Conservation (phyloP, 2,113 vertebrate species). For the Rhizomys pruinosus region DNA sequence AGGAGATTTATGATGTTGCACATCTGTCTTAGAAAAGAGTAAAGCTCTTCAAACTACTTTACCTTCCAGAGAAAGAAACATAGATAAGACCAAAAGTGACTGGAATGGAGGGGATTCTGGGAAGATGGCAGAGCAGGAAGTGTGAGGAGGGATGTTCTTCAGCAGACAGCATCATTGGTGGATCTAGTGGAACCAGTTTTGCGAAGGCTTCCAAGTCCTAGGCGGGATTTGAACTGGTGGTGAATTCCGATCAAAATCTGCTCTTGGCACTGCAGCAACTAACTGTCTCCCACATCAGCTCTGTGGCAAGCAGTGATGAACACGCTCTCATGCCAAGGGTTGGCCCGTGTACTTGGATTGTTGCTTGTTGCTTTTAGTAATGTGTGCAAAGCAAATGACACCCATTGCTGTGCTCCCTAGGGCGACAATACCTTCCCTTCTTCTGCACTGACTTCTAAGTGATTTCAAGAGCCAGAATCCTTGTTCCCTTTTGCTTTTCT, state of each 20-base stretch:
- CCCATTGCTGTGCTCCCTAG: background rate
- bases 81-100: background rate
- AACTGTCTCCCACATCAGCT: background rate
- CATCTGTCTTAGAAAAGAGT: background rate
- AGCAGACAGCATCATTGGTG: background rate
- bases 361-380: background rate
- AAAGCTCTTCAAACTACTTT: background rate
- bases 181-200: background rate
- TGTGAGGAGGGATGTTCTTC: background rate
- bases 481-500: background rate
- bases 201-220: background rate
- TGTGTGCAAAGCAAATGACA: background rate
- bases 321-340: background rate
- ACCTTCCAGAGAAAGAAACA: background rate
- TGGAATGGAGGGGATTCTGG: background rate
- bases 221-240: too few species aligned
- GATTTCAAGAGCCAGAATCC: background rate
- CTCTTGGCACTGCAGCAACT: background rate
- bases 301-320: background rate
- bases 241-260: background rate
- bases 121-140: background rate
- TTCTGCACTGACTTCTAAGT: background rate
- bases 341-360: background rate
- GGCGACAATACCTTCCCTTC: background rate
- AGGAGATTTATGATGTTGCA: background rate